These are phyloP conservation scores for Chondrosia reniformis DNA, from an alignment of 37 sponge, comb jelly and placozoan genomes.

Conservation along the genomic window DNA sequence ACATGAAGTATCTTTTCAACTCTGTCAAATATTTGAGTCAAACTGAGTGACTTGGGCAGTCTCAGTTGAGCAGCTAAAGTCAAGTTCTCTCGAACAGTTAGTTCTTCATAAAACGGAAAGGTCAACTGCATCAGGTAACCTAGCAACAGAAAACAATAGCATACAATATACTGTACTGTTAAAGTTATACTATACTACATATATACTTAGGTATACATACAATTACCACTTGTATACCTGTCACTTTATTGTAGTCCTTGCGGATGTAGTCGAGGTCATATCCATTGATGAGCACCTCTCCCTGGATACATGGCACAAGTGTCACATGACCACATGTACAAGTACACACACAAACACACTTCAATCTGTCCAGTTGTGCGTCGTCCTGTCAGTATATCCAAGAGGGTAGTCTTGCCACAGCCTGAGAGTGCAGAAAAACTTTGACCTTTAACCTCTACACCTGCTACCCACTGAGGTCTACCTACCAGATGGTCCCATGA, in stretches of 20 bases:
- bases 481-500: conserved; percentile 89
- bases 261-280: background rate
- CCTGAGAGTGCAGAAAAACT: too few relatives aligned
- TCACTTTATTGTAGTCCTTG: background rate
- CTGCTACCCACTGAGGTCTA: conserved; percentile 5
- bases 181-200: too few relatives aligned
- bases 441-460: too few relatives aligned
- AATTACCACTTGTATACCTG: too few relatives aligned
- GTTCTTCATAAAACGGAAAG: conserved; percentile 62
- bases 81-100: conserved; percentile 78
- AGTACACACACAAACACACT: background rate
- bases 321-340: too few relatives aligned
- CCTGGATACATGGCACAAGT: background rate
- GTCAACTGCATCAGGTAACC: conserved; percentile 76
- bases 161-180: too few relatives aligned
- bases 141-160: too few relatives aligned
- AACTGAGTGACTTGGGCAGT: conserved; percentile 26
- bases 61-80: conserved; percentile 69
- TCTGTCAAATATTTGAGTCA: conserved; percentile 56
- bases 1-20: conserved; percentile 77
- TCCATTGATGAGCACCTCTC: background rate
- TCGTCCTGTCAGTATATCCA: conserved; percentile 40
- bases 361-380: background rate
- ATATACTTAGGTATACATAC: too few relatives aligned
- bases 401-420: conserved; percentile 49